A percentile compares a stretch with the other conserved stretches of the same genome.
These are phyloP conservation scores for Diaperis boleti DNA, from an alignment of 2,888 invertebrate species.

Conservation along the genomic window DNA sequence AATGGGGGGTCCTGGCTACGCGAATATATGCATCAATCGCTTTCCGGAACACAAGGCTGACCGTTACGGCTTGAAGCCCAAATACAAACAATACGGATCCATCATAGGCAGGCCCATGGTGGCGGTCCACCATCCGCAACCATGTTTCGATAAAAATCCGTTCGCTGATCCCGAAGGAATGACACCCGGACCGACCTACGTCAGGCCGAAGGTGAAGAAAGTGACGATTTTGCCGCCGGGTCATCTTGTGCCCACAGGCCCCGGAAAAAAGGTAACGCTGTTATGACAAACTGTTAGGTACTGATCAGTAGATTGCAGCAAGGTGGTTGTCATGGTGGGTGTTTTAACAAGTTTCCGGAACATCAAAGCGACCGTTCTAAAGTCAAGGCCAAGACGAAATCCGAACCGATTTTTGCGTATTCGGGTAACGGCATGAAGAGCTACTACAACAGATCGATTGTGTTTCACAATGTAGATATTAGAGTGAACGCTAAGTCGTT, in stretches of 20 bases:
- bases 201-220: conserved; percentile 51
- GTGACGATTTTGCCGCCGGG: conserved; percentile 48
- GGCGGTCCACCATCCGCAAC: conserved; percentile 54
- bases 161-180: conserved; percentile 54
- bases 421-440: conserved; percentile 52
- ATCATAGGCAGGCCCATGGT: conserved; percentile 56
- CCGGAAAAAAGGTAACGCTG: conserved; percentile 59
- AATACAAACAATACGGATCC: conserved; percentile 54
- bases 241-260: conserved; percentile 59
- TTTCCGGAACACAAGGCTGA: conserved; percentile 64
- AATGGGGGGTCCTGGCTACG: conserved; percentile 69
- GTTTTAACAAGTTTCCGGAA: conserved; percentile 55
- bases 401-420: conserved; percentile 48
- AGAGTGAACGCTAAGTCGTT: conserved; percentile 51
- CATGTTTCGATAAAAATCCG: conserved; percentile 65
- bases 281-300: conserved; percentile 1
- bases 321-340: conserved; percentile 57
- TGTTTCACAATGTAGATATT: conserved; percentile 53
- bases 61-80: conserved; percentile 53
- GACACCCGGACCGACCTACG: conserved; percentile 57
- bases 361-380: conserved; percentile 51
- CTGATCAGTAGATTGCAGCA: conserved; percentile 46
- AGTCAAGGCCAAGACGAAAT: conserved; percentile 46
- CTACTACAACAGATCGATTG: conserved; percentile 50
- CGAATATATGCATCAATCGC: conserved; percentile 66